These are phyloP conservation scores for Helobdella robusta DNA, from an alignment of 2,888 invertebrate genomes.

Conservation along the genomic window DNA sequence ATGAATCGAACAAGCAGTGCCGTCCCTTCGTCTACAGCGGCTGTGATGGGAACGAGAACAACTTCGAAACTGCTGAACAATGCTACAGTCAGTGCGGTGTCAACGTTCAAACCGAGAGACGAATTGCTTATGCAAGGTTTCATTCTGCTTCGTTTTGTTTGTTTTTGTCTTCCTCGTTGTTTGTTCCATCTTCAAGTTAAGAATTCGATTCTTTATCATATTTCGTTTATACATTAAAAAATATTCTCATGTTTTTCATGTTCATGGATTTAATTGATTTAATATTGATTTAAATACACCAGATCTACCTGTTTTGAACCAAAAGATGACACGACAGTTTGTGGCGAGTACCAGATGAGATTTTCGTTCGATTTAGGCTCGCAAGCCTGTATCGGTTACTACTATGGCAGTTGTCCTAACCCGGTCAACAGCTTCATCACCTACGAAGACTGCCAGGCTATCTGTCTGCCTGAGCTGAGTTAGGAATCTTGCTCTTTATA, in stretches of 20 bases:
- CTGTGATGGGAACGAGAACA: constrained; percentile 81
- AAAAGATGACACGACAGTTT: constrained; percentile 13
- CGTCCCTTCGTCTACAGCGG: constrained; percentile 71
- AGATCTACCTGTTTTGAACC: constrained; percentile 20
- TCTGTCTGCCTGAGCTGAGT: constrained; percentile 18
- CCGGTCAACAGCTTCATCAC: constrained; percentile 78
- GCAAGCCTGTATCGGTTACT: constrained; percentile 55
- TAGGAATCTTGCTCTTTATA: neutral
- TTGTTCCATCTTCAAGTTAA: neutral
- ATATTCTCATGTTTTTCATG: neutral
- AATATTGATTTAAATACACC: neutral
- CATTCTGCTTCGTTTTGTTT: neutral
- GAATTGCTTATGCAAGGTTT: constrained; percentile 18
- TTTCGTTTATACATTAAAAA: neutral
- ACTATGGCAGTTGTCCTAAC: constrained; percentile 80
- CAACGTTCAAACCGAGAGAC: neutral
- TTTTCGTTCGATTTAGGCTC: constrained; percentile 17
- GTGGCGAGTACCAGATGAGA: constrained; percentile 16
- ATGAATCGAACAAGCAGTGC: constrained; percentile 57
- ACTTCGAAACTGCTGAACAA: constrained; percentile 59
- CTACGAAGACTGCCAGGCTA: constrained; percentile 28
- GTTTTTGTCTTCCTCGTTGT: neutral
- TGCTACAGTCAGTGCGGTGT: constrained; percentile 29
- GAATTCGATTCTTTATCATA: neutral
- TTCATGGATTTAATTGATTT: neutral